These are phyloP conservation scores for Electrophaes corylata DNA, from an alignment of 2,888 invertebrate species.

Conservation along the genomic window DNA sequence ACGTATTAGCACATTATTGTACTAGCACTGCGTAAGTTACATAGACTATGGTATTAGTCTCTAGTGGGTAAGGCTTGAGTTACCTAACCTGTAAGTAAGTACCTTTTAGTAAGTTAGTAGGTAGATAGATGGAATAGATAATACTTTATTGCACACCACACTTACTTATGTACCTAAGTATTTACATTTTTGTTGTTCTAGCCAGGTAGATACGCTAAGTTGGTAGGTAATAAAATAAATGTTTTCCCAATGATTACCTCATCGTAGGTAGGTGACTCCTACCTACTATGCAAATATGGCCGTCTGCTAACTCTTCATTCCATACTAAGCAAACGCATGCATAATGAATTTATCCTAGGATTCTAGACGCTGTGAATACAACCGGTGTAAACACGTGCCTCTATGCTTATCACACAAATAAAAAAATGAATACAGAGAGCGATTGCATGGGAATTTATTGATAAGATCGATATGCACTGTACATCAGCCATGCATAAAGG, in stretches of 20 bases:
- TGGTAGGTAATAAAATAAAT: no score
- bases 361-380: background rate
- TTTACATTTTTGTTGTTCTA: no score
- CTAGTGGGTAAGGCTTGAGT: no score
- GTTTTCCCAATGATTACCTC: background rate
- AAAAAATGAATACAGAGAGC: conserved; percentile 12
- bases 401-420: conserved; percentile 5
- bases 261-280: background rate
- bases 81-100: no score
- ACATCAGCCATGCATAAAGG: background rate
- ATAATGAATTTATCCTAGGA: background rate
- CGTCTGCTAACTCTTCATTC: background rate
- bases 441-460: conserved; percentile 25
- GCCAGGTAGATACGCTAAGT: no score
- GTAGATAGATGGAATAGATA: no score
- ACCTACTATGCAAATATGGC: background rate
- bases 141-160: no score
- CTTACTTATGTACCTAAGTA: no score
- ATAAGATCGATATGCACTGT: conserved; percentile 12
- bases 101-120: no score
- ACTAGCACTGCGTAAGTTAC: no score
- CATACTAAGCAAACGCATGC: background rate
- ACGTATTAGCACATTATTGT: no score
- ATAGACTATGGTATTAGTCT: no score
- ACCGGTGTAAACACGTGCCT: background rate